A percentile compares a stretch with the other conserved stretches of the same genome.
Evolutionary conservation across 2,113 vertebrate genomes (phyloP).

Genomic region (Thryonomys swinderianus): DNA sequence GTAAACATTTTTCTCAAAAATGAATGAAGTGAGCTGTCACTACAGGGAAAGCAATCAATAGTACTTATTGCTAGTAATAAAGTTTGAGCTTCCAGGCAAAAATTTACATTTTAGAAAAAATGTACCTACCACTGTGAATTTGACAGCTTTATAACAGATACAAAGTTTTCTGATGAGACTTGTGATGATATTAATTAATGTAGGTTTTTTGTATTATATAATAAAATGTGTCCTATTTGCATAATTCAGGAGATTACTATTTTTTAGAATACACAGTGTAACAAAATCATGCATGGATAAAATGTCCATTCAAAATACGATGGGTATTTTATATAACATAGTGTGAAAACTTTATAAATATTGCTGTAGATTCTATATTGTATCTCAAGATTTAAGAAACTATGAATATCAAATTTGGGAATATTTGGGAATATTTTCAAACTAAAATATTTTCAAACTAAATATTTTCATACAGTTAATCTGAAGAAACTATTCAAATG

Average conservation of each 20-base stretch:
- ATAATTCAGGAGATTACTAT: background rate
- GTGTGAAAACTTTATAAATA: background rate
- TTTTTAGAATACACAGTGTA: background rate
- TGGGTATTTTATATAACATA: background rate
- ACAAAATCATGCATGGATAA: background rate
- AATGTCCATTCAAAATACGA: background rate
- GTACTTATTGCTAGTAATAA: background rate
- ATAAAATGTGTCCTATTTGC: background rate
- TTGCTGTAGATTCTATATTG: background rate
- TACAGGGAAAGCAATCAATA: background rate
- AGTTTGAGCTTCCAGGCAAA: slow-evolving; percentile 30
- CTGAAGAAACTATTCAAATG: background rate
- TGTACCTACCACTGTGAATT: background rate
- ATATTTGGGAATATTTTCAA: background rate
- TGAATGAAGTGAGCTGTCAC: background rate
- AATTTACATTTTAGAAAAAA: slow-evolving; percentile 29
- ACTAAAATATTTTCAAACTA: background rate
- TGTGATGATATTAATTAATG: background rate
- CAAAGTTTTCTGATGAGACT: slow-evolving; percentile 29
- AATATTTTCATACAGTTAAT: background rate
- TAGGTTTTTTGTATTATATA: background rate
- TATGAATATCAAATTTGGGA: background rate
- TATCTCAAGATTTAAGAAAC: background rate
- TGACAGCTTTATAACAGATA: slow-evolving; percentile 13
- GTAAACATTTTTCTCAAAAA: slow-evolving; percentile 24